A percentile compares a stretch with the other conserved stretches of the same genome.
These are phyloP conservation scores for Chaetophractus vellerosus DNA, from an alignment of 2,797 vertebrate genomes.

Conservation along the genomic window DNA sequence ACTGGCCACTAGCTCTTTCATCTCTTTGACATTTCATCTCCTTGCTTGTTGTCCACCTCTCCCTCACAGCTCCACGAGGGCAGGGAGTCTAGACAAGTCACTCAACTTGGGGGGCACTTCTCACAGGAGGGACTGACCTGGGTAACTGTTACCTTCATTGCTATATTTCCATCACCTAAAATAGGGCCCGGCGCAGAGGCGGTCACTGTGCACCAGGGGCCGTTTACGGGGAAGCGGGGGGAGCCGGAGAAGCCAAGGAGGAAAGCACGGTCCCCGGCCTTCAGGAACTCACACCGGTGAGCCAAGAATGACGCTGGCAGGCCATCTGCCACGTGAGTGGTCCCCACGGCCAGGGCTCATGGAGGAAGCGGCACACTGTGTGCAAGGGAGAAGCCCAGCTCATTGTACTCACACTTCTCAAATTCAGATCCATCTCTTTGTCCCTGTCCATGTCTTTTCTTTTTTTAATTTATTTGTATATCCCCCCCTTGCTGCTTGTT, in stretches of 20 bases:
- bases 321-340: too few relatives aligned
- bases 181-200: background rate
- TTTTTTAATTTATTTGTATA: too few relatives aligned
- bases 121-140: background rate
- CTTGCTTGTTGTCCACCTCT: background rate
- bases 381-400: background rate
- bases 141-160: background rate
- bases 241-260: background rate
- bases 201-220: background rate
- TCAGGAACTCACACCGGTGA: background rate
- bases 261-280: background rate
- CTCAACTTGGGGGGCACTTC: background rate
- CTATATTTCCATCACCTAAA: background rate
- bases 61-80: background rate
- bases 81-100: background rate
- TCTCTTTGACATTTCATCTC: background rate
- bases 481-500: too few relatives aligned
- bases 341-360: background rate
- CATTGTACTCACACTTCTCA: background rate
- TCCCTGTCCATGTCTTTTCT: too few relatives aligned
- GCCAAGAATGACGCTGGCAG: too few relatives aligned
- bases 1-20: background rate
- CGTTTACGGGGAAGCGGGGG: rapidly evolving
- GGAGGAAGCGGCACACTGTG: background rate
- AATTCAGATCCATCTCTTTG: background rate